Base-by-base conservation (phyloP, 2,113 vertebrate species). In the Pluvialis apricaria region DNA sequence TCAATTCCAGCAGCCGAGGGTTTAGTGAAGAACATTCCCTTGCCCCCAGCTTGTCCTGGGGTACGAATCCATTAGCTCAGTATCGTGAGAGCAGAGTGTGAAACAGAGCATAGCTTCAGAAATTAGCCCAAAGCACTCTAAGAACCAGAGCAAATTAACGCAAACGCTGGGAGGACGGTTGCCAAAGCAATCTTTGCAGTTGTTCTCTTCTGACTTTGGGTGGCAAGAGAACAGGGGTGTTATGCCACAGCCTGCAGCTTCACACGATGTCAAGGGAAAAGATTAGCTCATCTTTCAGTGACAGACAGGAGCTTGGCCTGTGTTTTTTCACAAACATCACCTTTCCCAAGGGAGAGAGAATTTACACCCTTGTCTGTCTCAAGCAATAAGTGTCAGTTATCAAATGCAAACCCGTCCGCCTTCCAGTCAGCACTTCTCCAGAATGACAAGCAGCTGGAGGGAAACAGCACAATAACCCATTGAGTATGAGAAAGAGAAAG, bases 271-370 rank as follows among this genome's bases (percentile, higher is more conserved):
- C 78, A 25, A 13, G 14, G 73, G 94, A 20, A 86, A 51, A 77
- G 87, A 92, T 97, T 57, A 96, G 92, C 90, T 97, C 96, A 80
- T 89, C 87, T 78, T 17, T 31, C 95, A 57, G 61, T 68, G 73
- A 90, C 66, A n/a, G 88, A 57, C 92, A 72, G 89, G 64, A 96
- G 88, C 62, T 66, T 64, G 94, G 89, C 86, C 79, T 13, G 4
- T 68, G 64, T 47, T 90, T 92, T 34, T 84, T 83, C 88, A 73
- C 86, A 94, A 89, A 73, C 95, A 73, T 86, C 86, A 83, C 91
- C 79, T 86, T 92, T 92, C 91, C 97, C 88, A 92, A 64, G 90
- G 45, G 45, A 58, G 31, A 34, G 64, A 62, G 79, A 71, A 21
- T 2, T 92, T 42, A 28, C 88, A 36, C 69, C 79, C 93, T 70